phyloP scores from a whole-genome alignment of 2,888 invertebrate species.

The Drosophila diplacantha region DNA sequence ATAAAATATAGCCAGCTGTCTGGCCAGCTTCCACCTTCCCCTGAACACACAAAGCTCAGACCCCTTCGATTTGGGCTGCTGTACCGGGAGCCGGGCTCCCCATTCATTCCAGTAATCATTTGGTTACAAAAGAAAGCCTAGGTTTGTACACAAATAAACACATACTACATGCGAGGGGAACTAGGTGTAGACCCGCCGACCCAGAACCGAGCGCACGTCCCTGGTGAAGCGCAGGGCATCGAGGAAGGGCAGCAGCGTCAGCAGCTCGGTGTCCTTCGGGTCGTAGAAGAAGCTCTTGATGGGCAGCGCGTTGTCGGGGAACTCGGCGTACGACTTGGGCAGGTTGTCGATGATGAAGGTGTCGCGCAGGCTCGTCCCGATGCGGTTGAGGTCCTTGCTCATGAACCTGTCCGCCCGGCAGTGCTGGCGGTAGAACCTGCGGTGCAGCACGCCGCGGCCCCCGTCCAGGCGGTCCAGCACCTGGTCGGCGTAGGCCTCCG shows the following conservation, averaged over 20 bases:
- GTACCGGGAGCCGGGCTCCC: no score
- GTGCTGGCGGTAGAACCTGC: constrained; percentile 54
- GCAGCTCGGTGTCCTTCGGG: constrained; percentile 42
- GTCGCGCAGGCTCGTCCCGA: constrained; percentile 32
- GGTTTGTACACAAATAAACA: no score
- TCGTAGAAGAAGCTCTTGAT: constrained; percentile 54
- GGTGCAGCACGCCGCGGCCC: constrained; percentile 44
- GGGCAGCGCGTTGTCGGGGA: constrained; percentile 51
- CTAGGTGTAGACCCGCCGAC: constrained; percentile 19
- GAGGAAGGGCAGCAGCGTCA: constrained; percentile 56
- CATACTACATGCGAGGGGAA: not conserved
- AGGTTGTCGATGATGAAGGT: constrained; percentile 55
- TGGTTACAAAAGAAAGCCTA: no score
- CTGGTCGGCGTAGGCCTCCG: constrained; percentile 46
- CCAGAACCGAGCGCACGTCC: constrained; percentile 51
- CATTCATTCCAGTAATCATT: no score
- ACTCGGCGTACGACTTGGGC: constrained; percentile 49
- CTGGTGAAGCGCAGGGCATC: constrained; percentile 57
- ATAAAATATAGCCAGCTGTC: no score
- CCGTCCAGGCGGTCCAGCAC: constrained; percentile 54
- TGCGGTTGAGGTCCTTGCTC: constrained; percentile 42
- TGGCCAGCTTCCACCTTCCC: no score
- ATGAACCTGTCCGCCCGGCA: constrained; percentile 17
- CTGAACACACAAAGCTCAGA: no score
- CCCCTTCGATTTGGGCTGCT: no score